A percentile compares a stretch with the other conserved stretches of the same genome.
These are phyloP conservation scores for Drosophila algonquin DNA, from an alignment of 2,888 invertebrate genomes.

Conservation along the genomic window DNA sequence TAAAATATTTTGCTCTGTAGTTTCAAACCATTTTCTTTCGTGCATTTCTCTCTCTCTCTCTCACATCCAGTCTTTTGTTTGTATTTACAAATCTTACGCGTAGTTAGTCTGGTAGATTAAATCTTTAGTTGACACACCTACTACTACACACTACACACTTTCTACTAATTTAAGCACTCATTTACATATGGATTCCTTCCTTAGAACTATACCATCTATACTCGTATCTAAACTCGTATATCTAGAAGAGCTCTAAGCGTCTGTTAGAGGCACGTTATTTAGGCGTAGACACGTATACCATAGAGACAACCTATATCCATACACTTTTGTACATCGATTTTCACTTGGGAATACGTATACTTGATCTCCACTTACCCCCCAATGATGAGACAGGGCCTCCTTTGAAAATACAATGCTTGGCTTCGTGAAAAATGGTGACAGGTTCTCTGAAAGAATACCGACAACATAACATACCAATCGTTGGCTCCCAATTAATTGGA, in stretches of 20 bases:
- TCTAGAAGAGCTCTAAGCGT: conserved; percentile 22
- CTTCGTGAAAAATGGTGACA: conserved; percentile 40
- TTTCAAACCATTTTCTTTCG: conserved; percentile 44
- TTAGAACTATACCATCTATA: conserved; percentile 2
- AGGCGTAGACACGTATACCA: conserved; percentile 26
- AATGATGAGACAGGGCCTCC: conserved; percentile 48
- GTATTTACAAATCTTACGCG: conserved; percentile 36
- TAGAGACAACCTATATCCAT: conserved; percentile 1
- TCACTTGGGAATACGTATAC: not conserved
- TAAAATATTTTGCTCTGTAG: conserved; percentile 68
- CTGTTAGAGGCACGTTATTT: conserved; percentile 26
- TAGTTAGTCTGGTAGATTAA: conserved; percentile 46
- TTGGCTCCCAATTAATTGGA: not conserved
- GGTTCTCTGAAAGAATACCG: conserved; percentile 33
- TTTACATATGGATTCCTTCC: conserved; percentile 3
- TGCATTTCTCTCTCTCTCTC: conserved; percentile 23
- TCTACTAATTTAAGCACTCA: conserved; percentile 19
- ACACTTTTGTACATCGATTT: not conserved
- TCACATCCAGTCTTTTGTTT: conserved; percentile 26
- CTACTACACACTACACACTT: not conserved
- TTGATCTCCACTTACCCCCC: conserved; percentile 61
- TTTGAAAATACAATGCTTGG: conserved; percentile 49
- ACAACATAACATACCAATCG: not conserved
- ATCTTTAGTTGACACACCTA: conserved; percentile 10
- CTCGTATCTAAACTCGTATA: not conserved